These are phyloP conservation scores for Melanotaenia nigrans DNA, from an alignment of 2,797 vertebrate species.

Conservation along the genomic window DNA sequence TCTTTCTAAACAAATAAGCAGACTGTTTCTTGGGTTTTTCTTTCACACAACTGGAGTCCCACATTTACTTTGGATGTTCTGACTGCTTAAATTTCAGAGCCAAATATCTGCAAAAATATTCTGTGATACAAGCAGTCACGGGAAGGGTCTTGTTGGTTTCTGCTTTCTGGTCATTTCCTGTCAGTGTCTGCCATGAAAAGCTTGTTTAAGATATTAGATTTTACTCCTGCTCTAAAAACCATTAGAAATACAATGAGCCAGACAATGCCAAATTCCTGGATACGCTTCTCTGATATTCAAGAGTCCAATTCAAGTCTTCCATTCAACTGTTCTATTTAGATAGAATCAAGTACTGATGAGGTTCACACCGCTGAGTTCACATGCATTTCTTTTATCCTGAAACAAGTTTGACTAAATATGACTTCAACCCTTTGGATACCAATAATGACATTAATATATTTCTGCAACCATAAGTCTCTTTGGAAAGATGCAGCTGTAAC, in stretches of 20 bases:
- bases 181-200: constrained; percentile 43
- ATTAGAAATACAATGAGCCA: constrained; percentile 19
- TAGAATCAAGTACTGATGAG: constrained; percentile 40
- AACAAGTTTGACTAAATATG: neutral
- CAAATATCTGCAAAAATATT: constrained; percentile 70
- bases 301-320: constrained; percentile 35
- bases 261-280: constrained; percentile 39
- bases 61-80: constrained; percentile 68
- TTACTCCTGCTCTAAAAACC: constrained; percentile 31
- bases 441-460: too few relatives aligned
- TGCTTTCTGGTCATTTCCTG: constrained; percentile 69
- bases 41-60: constrained; percentile 52
- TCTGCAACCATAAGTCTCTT: too few relatives aligned
- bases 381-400: constrained; percentile 17
- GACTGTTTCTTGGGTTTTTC: constrained; percentile 17
- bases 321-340: constrained; percentile 46
- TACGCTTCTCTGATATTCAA: constrained; percentile 52
- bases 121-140: constrained; percentile 52
- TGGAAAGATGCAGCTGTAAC: too few relatives aligned
- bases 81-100: constrained; percentile 29
- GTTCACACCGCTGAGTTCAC: constrained; percentile 9
- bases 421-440: too few relatives aligned
- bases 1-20: constrained; percentile 58
- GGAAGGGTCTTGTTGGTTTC: constrained; percentile 50
- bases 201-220: constrained; percentile 37